These are phyloP conservation scores for Trachemys scripta DNA, from an alignment of 2,113 vertebrate species.

Conservation along the genomic window DNA sequence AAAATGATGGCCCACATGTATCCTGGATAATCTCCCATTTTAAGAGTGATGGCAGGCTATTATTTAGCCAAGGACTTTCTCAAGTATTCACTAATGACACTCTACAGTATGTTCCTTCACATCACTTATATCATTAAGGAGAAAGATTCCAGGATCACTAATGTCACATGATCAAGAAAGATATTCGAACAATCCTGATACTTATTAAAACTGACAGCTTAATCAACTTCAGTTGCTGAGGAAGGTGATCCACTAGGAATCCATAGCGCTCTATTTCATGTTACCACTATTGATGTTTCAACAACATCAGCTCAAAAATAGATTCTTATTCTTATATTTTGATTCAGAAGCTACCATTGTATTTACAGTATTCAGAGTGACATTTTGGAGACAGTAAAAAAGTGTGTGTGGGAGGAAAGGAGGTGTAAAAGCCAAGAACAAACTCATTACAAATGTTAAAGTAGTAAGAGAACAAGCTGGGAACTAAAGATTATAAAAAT, in stretches of 20 bases:
- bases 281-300: neutral
- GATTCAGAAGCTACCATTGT: neutral
- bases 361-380: neutral
- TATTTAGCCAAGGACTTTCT: neutral
- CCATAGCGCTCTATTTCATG: neutral
- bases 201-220: neutral
- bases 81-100: neutral
- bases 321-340: neutral
- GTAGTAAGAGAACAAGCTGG: neutral
- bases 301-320: neutral
- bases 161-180: conserved; percentile 14
- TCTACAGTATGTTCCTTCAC: neutral
- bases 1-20: conserved; percentile 17
- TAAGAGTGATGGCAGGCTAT: neutral
- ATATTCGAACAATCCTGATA: neutral
- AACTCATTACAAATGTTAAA: neutral
- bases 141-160: neutral
- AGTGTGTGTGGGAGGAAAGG: neutral
- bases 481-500: neutral
- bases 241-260: neutral
- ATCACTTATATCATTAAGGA: neutral
- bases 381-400: neutral
- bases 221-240: neutral
- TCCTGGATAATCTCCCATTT: neutral
- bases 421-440: neutral